phyloP scores from a whole-genome alignment of 2,888 invertebrate species.

The Agonopterix subpropinquella region DNA sequence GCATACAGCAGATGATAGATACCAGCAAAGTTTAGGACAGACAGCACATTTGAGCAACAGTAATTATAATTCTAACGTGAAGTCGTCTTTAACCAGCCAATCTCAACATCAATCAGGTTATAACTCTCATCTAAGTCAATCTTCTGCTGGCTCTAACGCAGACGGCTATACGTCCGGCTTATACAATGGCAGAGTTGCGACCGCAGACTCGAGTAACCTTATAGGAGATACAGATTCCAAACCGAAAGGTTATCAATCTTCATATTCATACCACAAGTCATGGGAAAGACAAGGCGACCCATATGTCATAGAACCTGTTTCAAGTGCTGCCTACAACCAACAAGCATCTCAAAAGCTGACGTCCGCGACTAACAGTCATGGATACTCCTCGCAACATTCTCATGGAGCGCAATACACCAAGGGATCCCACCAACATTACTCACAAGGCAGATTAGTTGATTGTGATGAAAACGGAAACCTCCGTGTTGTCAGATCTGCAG shows the following conservation, averaged over 20 bases:
- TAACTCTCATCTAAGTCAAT: slow-evolving; percentile 25
- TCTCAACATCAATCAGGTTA: slow-evolving; percentile 32
- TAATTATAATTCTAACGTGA: slow-evolving; percentile 32
- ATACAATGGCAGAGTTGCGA: slow-evolving; percentile 16
- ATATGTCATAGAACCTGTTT: slow-evolving; percentile 57
- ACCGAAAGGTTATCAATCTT: slow-evolving; percentile 66
- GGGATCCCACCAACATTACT: slow-evolving; percentile 31
- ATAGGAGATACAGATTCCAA: slow-evolving; percentile 31
- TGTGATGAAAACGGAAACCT: slow-evolving; percentile 38
- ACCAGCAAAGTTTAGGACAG: slow-evolving; percentile 24
- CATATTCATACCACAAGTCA: slow-evolving; percentile 68
- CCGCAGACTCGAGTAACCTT: slow-evolving; percentile 24
- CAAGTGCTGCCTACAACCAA: slow-evolving; percentile 24
- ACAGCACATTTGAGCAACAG: slow-evolving; percentile 24
- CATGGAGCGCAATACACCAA: slow-evolving; percentile 34
- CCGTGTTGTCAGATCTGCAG: slow-evolving; percentile 45
- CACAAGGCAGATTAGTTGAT: slow-evolving; percentile 20
- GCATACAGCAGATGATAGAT: slow-evolving; percentile 19
- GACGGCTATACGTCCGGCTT: slow-evolving; percentile 22
- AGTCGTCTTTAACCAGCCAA: slow-evolving; percentile 26
- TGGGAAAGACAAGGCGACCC: slow-evolving; percentile 72
- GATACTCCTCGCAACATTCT: slow-evolving; percentile 30
- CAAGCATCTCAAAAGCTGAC: slow-evolving; percentile 42
- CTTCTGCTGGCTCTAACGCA: slow-evolving; percentile 16
- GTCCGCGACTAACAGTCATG: slow-evolving; percentile 24